Conservation (phyloP, 2,797 vertebrate genomes). For the Phataginus tetradactyla region DNA sequence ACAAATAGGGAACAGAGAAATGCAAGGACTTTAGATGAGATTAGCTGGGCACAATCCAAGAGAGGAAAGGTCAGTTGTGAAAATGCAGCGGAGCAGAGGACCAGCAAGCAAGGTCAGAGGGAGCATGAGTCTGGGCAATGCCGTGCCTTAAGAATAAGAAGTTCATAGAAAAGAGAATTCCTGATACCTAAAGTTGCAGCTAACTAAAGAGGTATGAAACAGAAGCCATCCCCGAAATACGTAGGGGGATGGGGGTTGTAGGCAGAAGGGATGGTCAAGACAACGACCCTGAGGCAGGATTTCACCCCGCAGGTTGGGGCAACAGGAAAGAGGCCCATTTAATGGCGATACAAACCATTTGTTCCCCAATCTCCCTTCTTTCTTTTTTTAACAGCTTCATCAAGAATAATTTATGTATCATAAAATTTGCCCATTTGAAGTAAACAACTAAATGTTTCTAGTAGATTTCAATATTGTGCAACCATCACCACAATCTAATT, state of each 20-base stretch:
- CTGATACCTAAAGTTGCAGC: neutral
- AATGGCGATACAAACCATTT: neutral
- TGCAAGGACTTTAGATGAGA: neutral
- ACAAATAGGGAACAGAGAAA: neutral
- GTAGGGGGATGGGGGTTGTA: accelerated
- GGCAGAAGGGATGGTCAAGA: neutral
- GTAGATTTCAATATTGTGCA: neutral
- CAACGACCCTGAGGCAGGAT: too few relatives aligned
- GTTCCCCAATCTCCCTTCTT: too few relatives aligned
- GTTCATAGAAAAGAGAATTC: neutral
- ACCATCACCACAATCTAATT: neutral
- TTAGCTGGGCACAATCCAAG: neutral
- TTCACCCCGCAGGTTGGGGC: neutral
- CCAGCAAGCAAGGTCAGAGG: neutral
- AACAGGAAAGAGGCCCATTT: neutral
- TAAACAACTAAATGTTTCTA: neutral
- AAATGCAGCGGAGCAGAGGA: neutral
- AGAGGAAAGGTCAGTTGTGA: too few relatives aligned
- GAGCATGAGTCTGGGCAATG: neutral
- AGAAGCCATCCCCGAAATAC: neutral
- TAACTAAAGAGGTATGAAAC: neutral
- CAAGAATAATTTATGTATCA: neutral
- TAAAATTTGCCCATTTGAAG: neutral
- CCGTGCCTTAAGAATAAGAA: neutral
- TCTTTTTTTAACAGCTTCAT: neutral